Evolutionary conservation across 1,140 invertebrate species (phyloP), one percentile per base, ranked within the genome.

Genomic region (Himalopsyche phryganea): DNA sequence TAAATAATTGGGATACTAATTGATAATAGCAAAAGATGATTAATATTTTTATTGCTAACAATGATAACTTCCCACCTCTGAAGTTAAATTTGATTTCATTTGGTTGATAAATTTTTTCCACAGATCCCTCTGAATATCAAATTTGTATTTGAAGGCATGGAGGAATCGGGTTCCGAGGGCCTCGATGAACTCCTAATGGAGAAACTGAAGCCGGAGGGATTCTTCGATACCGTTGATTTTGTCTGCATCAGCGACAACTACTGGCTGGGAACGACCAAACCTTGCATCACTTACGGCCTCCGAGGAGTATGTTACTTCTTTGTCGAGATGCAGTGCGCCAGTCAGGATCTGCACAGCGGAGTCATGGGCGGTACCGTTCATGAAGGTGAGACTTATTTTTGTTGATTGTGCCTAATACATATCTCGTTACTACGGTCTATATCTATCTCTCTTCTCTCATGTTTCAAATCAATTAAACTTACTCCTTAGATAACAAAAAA

Each of bases 161-260:
- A 99, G 79, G 97, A 99, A 75, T 90, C 86, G 67, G 96, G 96
- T 6, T 98, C 94, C 58, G 91, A 94, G 74, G 96, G 96, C 20
- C 77, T 99, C 9, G 94, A 98, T 72, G 89, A 93, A 2, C 73
- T 98, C 11, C 76, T 99, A 1, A 76, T 83, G 60, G 70, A 84
- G 3, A 66, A 75, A 50, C 51, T 78, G 23, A 73, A 78, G 51
- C 75, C 75, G 5, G 75, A 81, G 59, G 82, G 82, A 13, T 98
- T 97, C 71, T 80, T 98, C 11, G 80, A 85, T 51, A 81, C 85
- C 70, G 85, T 96, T 0, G 96, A 98, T 72, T 98, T 86, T 78
- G 92, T 98, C 23, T 98, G 95, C 71, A 98, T 99, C 68, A 98
- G 95, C 38, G 97, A 99, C 70, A 99, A 98, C 78, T 99, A 98